Conservation (phyloP, 2,113 vertebrate genomes). For the Eulacestoma nigropectus region DNA sequence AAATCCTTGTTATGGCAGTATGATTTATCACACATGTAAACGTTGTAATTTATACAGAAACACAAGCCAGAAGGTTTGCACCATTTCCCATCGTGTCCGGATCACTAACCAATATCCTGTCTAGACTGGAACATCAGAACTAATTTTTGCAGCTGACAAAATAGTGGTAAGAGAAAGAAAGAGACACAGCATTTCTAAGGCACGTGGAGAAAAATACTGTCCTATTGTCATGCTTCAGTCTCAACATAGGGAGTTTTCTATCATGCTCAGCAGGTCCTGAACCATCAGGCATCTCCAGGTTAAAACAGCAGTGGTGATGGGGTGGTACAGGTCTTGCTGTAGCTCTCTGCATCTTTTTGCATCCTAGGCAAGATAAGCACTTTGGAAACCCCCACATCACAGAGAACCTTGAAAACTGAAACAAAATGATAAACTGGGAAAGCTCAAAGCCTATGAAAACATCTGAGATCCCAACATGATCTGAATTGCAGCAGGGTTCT, state of each 20-base stretch:
- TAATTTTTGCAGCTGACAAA: not conserved
- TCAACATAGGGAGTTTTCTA: not conserved
- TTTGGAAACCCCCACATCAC: not conserved
- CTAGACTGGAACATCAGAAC: not conserved
- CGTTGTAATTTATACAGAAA: not conserved
- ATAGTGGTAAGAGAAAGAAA: not conserved
- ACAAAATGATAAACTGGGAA: not conserved
- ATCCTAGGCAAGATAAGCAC: not conserved
- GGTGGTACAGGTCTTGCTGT: accelerated
- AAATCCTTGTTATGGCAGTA: not conserved
- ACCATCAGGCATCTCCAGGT: not conserved
- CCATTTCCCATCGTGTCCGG: not conserved
- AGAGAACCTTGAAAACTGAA: not conserved
- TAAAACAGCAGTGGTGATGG: not conserved
- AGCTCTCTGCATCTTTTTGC: not conserved
- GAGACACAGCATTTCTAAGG: not conserved
- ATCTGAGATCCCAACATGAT: not conserved
- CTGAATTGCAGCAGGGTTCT: not conserved
- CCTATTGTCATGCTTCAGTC: not conserved
- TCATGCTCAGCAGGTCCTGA: not conserved
- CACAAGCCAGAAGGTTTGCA: not conserved
- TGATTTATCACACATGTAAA: not conserved
- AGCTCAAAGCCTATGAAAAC: not conserved
- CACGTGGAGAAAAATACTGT: not conserved
- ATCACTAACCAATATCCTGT: not conserved